Base-by-base conservation (phyloP, 2,797 vertebrate genomes). In the Chlorospingus flavigularis region DNA sequence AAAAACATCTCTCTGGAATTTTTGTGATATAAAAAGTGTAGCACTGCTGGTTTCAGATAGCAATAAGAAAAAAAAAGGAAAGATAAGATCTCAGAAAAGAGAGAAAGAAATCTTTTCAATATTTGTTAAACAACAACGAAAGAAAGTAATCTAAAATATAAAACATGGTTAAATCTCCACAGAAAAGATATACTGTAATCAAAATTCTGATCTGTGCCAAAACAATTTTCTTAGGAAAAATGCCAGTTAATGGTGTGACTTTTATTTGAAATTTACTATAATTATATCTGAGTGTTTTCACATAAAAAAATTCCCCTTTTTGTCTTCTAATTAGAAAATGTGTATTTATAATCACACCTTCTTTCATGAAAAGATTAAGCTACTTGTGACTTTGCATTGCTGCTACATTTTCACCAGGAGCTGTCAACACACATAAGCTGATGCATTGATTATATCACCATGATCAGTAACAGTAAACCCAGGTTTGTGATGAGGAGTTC, bases 101-200 rank as follows among this genome's bases (percentile, higher is more conserved):
- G 30, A 61, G 20, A 67, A 45, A 33, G 3, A 37, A 17, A 25
- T 23, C 1, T n/a, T 88, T 83, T 67, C 45, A 61, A n/a, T 60
- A 51, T 74, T 63, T 88, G 10, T 77, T 71, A 63, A 70, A 62
- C 33, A 82, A 60, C 3, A 25, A 55, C 31, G 1, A 60, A 75
- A 25, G 24, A 0, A 16, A 9, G 8, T 20, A 0, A 42, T 18
- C 11, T 47, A 50, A 79, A 70, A 31, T 47, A 72, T 24, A 53
- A 62, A 68, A 42, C 1, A 4, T 54, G 4, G 8, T 54, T 82
- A 79, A 85, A 65, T 47, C 9, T 30, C 30, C 10, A 24, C 13
- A 57, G 60, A 85, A 65, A 6, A 8, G 2, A 31, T 51, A 28
- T 5, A 43, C 6, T 47, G 17, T 39, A 73, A 82, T 51, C 2